phyloP scores from a whole-genome alignment of 2,113 vertebrate genomes.

The Empidonax alnorum region DNA sequence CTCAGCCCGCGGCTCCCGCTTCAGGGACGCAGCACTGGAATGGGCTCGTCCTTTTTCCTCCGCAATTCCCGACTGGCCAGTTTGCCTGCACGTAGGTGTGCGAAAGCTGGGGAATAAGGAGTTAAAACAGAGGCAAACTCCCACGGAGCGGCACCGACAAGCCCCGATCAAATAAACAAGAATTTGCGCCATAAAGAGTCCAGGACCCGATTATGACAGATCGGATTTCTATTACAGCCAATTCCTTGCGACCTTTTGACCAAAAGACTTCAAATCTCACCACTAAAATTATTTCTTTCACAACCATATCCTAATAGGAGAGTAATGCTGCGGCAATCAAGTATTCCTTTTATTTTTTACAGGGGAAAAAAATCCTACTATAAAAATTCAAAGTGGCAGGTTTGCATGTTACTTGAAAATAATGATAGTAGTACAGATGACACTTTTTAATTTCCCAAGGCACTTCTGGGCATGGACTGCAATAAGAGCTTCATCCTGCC shows the following conservation, averaged over 20 bases:
- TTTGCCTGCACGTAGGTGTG: neutral
- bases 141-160: neutral
- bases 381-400: neutral
- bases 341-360: neutral
- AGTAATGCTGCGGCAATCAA: neutral
- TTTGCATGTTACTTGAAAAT: neutral
- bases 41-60: neutral
- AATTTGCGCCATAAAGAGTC: neutral
- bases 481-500: neutral
- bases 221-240: neutral
- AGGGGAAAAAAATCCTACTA: neutral
- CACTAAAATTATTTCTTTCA: neutral
- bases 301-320: neutral
- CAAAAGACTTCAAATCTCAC: neutral
- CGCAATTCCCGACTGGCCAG: fast-evolving
- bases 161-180: neutral
- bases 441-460: neutral
- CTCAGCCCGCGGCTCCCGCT: neutral
- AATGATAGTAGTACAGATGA: neutral
- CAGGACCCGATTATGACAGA: neutral
- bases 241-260: neutral
- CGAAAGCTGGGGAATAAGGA: neutral
- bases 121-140: neutral
- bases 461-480: neutral
- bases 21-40: fast-evolving